Base-by-base conservation (phyloP, 2,113 vertebrate species). In the Albula goreensis region DNA sequence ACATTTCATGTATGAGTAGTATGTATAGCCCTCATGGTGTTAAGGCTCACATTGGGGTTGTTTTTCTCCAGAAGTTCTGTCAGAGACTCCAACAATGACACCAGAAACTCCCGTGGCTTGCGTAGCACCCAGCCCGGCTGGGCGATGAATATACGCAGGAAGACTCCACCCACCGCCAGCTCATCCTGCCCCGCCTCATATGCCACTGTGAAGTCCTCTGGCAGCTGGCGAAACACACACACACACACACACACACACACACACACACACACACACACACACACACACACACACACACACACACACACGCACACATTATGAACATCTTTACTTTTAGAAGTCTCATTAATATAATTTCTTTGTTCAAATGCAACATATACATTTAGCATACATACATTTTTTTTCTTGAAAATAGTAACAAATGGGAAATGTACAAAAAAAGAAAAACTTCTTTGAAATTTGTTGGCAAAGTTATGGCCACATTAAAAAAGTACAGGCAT, bases 91-190 rank as follows among this genome's bases (percentile, higher is more conserved):
- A 99, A 89, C 6, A 99, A 94, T 48, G 97, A 97, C 91, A 98
- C 96, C 83, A 99, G 96, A 91, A 99, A 99, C 91, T 99, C 98
- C 84, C 98, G 93, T 80, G 98, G 98, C 90, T 99, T 99, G 53
- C 98, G 96, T 1, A 99, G 93, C 89, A 99, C 98, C 98, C 98
- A 99, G 49, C 98, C 97, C 25, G 98, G 98, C 91, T 99, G 98
- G 91, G 97, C 96, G 87, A 99, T 99, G 87, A 98, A 99, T 93
- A 99, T 99, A 49, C 98, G 95, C 86, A 99, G 88, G 95, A 98
- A 99, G 82, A 99, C 98, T 80, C 98, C 98, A 48, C 98, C 98
- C 5, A 99, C 97, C 81, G 97, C 96, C 60, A 99, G 94, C 93
- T 99, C 98, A 9, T 96, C 95, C 88, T 98, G 97, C 52, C 96